Evolutionary conservation across 2,113 vertebrate species (phyloP), one percentile per base, ranked within the genome.

Genomic region (Chrysemys picta): DNA sequence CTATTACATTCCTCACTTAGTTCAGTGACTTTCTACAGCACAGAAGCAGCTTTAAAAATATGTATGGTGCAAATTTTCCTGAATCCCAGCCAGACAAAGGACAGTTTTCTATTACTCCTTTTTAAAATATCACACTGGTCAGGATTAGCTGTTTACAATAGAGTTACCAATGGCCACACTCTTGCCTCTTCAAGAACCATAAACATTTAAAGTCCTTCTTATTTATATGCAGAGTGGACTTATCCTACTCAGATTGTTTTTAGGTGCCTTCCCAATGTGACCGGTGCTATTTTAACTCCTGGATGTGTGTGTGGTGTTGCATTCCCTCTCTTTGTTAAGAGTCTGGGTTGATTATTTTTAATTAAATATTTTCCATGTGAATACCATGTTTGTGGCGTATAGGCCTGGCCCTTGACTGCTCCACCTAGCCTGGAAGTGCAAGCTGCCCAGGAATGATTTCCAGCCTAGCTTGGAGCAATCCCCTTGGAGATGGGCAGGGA

Each of bases 331-430:
- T 82, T 81, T 82, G 62, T 52, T 31, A 59, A 82, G 29, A 54
- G 56, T 38, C 31, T 35, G 53, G 49, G 76, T 42, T 52, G 62
- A 65, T 27, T 69, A 62, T 92, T 87, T 53, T 65, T 45, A 80
- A 92, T 88, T 92, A 92, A 92, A 92, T 88, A 92, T 88, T 92
- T 88, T 92, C 87, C 72, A 88, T 92, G 85, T 84, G 80, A 92
- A 11, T 49, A 72, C 19, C 65, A 38, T 22, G n/a, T 72, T 69
- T 22, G n/a, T 38, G 29, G 38, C 24, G 3, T 56, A 65, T 13
- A 47, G 47, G 6, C 35, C 29, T 65, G 59, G 47, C 62, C 6
- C 56, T 45, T 82, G 42, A 35, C 29, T 62, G 38, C 16, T 59
- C 38, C 49, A 80, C 14, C 29, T 22, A 69, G 35, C 62, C 62